Evolutionary conservation across 1,140 invertebrate species (phyloP).

Genomic region (Galleria mellonella): DNA sequence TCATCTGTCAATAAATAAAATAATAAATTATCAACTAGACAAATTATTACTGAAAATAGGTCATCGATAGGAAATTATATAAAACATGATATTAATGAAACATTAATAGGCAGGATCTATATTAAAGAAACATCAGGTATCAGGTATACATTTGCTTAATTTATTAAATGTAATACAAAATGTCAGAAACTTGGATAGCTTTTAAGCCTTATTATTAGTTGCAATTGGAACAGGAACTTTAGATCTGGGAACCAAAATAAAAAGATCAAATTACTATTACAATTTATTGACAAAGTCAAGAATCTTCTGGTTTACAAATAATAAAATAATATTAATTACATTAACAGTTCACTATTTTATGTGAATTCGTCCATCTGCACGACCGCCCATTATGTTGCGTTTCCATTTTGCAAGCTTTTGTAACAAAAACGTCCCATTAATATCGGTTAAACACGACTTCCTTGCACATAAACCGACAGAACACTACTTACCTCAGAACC

Average conservation of each 20-base stretch:
- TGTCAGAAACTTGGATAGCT: too few relatives aligned
- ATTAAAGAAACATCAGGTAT: too few relatives aligned
- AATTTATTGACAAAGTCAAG: constrained; percentile 54
- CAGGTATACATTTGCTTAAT: too few relatives aligned
- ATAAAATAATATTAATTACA: constrained; percentile 28
- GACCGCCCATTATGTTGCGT: constrained; percentile 53
- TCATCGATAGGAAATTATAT: too few relatives aligned
- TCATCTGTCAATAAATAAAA: too few relatives aligned
- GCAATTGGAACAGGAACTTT: constrained; percentile 38
- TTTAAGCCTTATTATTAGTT: not conserved
- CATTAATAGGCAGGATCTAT: too few relatives aligned
- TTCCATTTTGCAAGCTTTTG: constrained; percentile 69
- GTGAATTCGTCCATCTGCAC: constrained; percentile 40
- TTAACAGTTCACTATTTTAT: constrained; percentile 40
- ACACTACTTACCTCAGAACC: too few relatives aligned
- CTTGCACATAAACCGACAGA: too few relatives aligned
- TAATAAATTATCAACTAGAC: too few relatives aligned
- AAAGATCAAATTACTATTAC: constrained; percentile 34
- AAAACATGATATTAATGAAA: too few relatives aligned
- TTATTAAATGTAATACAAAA: too few relatives aligned
- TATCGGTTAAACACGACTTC: not conserved
- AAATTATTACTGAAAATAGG: too few relatives aligned
- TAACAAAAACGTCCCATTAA: constrained; percentile 47
- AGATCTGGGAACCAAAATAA: constrained; percentile 57
- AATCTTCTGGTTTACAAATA: constrained; percentile 40